Base-by-base conservation (phyloP, 2,797 vertebrate genomes). In the Gallinago nigripennis region DNA sequence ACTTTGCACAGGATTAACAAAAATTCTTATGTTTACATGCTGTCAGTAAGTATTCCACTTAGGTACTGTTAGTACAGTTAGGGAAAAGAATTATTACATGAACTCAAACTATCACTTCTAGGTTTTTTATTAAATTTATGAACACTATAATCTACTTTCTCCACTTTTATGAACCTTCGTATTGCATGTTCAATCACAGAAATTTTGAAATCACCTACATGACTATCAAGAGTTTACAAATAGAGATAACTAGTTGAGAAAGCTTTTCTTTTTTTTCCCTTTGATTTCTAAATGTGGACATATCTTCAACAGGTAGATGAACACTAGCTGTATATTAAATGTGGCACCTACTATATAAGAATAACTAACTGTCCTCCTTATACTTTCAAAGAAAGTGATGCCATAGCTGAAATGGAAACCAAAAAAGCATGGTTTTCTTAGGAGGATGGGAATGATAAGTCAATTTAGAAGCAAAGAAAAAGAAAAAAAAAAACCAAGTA, bases 131-230 rank as follows among this genome's bases (percentile, higher is more conserved):
- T 77, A 68, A 60, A 86, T 58, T 33, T 86, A 41, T 84, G 30
- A 80, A 73, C 15, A 61, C 18, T 65, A 72, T 53, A 2, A 23
- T 64, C 31, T 72, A 58, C 24, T 51, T 96, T 86, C 43, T 82
- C 33, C 61, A 86, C 35, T 88, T 80, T 90, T 82, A 94, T 31
- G 31, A 66, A 86, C 24, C n/a, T 86, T 69, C 51, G 77, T 4
- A 39, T 83, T 94, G 92, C 57, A 25, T 76, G 80, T 96, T 90
- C 94, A 94, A 87, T 51, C 95, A 14, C 31, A 72, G 33, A 70
- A 82, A 73, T 95, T 72, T 80, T 89, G 50, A 92, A 96, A 79
- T 75, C 51, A 43, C 41, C 63, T 75, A 46, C 24, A 61, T 51
- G 51, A 56, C 16, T 50, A 57, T 12, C 7, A 30, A 41, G 20